Percentiles rank a stretch among this genome's conserved stretches.
These are phyloP conservation scores for Diarsia mendica DNA, from an alignment of 2,888 invertebrate species.

Conservation along the genomic window DNA sequence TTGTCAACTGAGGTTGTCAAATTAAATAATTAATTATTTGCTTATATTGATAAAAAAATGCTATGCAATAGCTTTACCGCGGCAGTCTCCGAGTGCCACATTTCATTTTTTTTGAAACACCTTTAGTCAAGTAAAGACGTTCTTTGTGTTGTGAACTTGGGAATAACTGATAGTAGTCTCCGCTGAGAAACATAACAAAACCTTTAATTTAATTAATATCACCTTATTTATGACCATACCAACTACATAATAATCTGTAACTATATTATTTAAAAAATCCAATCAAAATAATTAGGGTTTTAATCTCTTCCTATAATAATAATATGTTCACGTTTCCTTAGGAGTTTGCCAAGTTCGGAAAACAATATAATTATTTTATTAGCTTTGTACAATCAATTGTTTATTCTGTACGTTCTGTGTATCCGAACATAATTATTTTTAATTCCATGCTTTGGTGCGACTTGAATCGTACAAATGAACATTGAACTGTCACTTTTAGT, in stretches of 20 bases:
- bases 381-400: background rate
- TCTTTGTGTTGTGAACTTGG: background rate
- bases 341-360: background rate
- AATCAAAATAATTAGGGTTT: background rate
- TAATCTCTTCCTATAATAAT: background rate
- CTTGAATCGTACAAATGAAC: no score
- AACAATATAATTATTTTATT: background rate
- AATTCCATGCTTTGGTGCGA: background rate
- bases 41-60: no score
- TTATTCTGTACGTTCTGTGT: constrained; percentile 1
- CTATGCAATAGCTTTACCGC: no score
- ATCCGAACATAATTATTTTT: constrained; percentile 20
- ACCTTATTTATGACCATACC: no score
- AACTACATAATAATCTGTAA: no score
- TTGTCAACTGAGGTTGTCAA: no score
- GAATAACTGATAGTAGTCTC: no score
- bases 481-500: constrained; percentile 6
- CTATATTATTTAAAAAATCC: background rate
- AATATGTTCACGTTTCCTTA: background rate
- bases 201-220: no score
- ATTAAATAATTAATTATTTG: no score
- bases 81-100: no score
- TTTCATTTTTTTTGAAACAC: background rate
- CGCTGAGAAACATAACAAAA: no score
- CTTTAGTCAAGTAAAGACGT: background rate